phyloP scores from a whole-genome alignment of 2,113 vertebrate genomes.

The Quiscalus mexicanus region DNA sequence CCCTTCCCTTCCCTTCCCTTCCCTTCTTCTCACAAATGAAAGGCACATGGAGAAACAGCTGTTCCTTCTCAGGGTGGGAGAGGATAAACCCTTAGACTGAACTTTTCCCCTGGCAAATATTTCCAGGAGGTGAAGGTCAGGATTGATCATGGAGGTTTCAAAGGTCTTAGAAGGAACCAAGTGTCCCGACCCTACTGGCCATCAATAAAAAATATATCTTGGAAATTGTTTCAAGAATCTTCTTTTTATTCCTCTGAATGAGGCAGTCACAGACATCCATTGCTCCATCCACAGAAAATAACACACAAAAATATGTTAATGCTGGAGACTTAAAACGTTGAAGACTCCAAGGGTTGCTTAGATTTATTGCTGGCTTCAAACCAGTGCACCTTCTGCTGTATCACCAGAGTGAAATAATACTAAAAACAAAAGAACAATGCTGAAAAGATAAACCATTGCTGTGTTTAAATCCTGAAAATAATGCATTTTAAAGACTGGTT shows the following conservation, averaged over 20 bases:
- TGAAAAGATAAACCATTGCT: neutral
- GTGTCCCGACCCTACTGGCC: neutral
- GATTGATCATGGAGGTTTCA: neutral
- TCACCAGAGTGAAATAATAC: neutral
- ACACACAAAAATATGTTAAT: neutral
- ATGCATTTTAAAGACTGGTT: neutral
- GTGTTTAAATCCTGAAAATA: neutral
- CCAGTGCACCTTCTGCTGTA: neutral
- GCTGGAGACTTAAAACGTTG: neutral
- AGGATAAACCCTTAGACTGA: neutral
- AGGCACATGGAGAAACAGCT: neutral
- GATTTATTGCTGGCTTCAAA: neutral
- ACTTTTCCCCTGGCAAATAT: neutral
- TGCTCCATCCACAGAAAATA: neutral
- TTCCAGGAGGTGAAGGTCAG: neutral
- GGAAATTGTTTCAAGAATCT: neutral
- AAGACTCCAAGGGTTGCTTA: neutral
- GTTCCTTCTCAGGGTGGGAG: neutral
- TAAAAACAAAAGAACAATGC: neutral
- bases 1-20: neutral
- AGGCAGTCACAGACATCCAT: neutral
- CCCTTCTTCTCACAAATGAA: neutral
- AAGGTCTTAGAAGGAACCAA: neutral
- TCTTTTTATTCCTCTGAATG: neutral
- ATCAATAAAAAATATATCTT: neutral